Percentiles rank a stretch among this genome's conserved stretches.
Evolutionary conservation across 2,888 invertebrate genomes (phyloP).

Genomic region (Liopterus haemorrhoidalis): DNA sequence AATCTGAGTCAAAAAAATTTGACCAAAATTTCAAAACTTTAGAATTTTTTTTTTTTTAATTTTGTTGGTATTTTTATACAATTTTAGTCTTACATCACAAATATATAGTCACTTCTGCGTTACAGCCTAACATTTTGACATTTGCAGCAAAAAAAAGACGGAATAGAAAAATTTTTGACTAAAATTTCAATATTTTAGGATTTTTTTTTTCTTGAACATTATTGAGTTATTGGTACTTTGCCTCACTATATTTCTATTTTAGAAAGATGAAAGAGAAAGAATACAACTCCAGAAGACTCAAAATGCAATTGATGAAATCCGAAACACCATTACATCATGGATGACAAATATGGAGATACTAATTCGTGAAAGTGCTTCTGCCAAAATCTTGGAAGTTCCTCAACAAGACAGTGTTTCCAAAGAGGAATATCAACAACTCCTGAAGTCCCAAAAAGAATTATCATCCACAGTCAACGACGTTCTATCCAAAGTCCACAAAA

Average conservation of each 20-base stretch:
- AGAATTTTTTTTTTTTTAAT: no score
- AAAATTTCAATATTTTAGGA: no score
- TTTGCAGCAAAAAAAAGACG: no score
- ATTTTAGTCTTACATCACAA: no score
- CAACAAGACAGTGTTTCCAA: slow-evolving; percentile 24
- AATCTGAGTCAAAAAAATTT: no score
- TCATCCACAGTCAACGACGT: slow-evolving; percentile 38
- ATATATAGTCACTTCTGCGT: no score
- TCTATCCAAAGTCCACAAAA: slow-evolving; percentile 34
- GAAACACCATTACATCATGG: slow-evolving; percentile 47
- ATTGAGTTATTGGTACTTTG: no score
- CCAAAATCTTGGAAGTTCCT: slow-evolving; percentile 17
- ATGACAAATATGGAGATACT: slow-evolving; percentile 46
- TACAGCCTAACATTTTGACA: no score
- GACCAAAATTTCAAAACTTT: no score
- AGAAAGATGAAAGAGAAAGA: slow-evolving; percentile 63
- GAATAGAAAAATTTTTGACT: no score
- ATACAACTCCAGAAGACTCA: slow-evolving; percentile 57
- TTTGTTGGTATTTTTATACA: no score
- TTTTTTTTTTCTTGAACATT: no score
- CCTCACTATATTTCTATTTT: slow-evolving; percentile 26
- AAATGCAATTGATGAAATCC: slow-evolving; percentile 52
- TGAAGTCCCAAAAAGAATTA: slow-evolving; percentile 20
- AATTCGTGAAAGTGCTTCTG: slow-evolving; percentile 37
- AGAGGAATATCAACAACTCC: slow-evolving; percentile 27